Base-by-base conservation (phyloP, 2,888 invertebrate genomes). In the Himalopsyche anomala region DNA sequence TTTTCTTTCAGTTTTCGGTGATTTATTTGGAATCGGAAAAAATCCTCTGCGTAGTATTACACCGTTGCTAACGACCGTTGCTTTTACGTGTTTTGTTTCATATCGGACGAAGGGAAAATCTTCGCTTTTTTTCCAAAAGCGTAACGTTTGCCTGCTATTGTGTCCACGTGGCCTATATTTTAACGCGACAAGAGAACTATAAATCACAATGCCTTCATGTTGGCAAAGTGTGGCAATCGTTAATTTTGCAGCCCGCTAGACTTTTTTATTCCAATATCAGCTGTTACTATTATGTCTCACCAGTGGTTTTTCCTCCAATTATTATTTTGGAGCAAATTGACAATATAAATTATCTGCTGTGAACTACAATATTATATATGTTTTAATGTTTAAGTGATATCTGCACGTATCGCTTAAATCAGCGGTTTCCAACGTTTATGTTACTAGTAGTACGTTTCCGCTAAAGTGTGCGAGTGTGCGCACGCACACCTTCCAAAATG, bases 81-180 rank as follows among this genome's bases (percentile, higher is more conserved):
- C 62, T 62, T 62, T 74, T 69, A 69, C 36, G 74, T 74, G 74
- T 36, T 74, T 74, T 36, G 28, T 36, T 36, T 36, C 74, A 74
- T 74, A 74, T 15, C 74, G 36, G 15, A 38, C 2, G 74, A 28
- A 36, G 12, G 51, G 38, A 38, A 74, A 38, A 74, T 38, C 15
- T 51, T 51, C 51, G 51, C 15, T 51, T 0, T 74, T 74, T 74
- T 74, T 15, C 74, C 38, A 74, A 36, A 74, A 36, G 36, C 12
- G 15, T 74, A 74, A 15, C 51, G 51, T 36, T 74, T 74, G 28
- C 74, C 36, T 36, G 15, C 38, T 15, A 74, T 15, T 28, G 28
- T 74, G 38, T 74, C 74, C 36, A 28, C 36, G 74, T 36, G 74
- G 74, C 74, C 74, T 74, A 74, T 74, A 74, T 74, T 74, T 38